A percentile compares a stretch with the other conserved stretches of the same genome.
Conservation (phyloP, 2,113 vertebrate genomes). For the Lota lota region DNA sequence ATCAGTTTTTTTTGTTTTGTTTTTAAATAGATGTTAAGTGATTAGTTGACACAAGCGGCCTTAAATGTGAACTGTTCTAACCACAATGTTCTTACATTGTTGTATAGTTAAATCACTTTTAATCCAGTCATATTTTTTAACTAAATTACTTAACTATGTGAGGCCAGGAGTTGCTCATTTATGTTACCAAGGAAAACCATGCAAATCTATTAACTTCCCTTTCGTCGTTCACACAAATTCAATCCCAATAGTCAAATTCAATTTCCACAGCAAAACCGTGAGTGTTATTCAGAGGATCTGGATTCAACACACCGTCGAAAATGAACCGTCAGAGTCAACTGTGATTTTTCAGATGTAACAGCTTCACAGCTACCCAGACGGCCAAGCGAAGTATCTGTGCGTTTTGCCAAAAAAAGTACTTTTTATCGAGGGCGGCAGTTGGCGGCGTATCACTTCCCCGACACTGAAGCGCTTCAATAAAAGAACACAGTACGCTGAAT, state of each 20-base stretch:
- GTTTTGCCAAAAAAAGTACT: conserved; percentile 76
- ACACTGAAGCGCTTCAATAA: conserved; percentile 74
- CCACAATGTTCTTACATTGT: neutral
- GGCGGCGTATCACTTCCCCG: conserved; percentile 72
- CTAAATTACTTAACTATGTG: no score
- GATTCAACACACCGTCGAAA: conserved; percentile 60
- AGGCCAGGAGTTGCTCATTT: no score
- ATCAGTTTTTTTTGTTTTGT: no score
- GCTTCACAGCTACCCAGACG: conserved; percentile 69
- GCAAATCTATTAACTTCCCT: no score
- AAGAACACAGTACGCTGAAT: conserved; percentile 68
- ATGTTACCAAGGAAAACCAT: no score
- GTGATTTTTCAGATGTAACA: conserved; percentile 72
- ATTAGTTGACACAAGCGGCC: no score
- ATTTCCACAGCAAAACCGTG: no score
- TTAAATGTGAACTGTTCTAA: no score
- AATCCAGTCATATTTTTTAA: no score
- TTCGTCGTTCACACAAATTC: no score
- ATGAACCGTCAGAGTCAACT: conserved; percentile 66
- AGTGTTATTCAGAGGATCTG: conserved; percentile 29
- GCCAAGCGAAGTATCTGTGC: conserved; percentile 75
- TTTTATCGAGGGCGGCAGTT: conserved; percentile 72
- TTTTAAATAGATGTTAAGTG: no score
- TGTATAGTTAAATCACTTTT: neutral
- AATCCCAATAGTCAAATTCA: no score